phyloP scores from a whole-genome alignment of 2,797 vertebrate species.

The Gastrophryne carolinensis region DNA sequence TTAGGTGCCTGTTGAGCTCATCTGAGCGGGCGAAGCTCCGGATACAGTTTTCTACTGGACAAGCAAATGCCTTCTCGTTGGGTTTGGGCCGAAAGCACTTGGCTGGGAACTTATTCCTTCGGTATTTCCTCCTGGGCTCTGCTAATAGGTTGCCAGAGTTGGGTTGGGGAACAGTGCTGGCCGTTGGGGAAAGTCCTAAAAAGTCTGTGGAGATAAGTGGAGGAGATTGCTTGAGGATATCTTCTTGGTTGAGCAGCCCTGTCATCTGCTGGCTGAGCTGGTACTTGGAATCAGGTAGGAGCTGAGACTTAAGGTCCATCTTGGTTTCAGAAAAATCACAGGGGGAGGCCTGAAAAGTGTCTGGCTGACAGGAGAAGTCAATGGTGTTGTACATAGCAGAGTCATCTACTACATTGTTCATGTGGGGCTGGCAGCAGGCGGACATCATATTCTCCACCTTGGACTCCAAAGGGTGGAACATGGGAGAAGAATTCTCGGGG shows the following conservation, averaged over 20 bases:
- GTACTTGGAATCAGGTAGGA: slow-evolving; percentile 54
- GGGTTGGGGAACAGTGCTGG: slow-evolving; percentile 72
- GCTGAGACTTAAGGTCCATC: slow-evolving; percentile 30
- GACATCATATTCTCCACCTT: slow-evolving; percentile 68
- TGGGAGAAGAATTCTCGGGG: slow-evolving; percentile 44
- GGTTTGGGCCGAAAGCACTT: slow-evolving; percentile 84
- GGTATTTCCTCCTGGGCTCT: slow-evolving; percentile 79
- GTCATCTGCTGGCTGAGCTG: slow-evolving; percentile 60
- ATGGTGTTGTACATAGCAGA: slow-evolving; percentile 51
- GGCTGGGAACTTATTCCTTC: slow-evolving; percentile 81
- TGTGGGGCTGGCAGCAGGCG: slow-evolving; percentile 65
- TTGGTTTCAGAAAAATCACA: slow-evolving; percentile 57
- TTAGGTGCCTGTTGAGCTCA: slow-evolving; percentile 96
- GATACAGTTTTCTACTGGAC: slow-evolving; percentile 93
- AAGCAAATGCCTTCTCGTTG: slow-evolving; percentile 94
- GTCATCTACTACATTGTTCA: slow-evolving; percentile 55
- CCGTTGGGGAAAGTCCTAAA: slow-evolving; percentile 69
- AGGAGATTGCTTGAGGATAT: slow-evolving; percentile 66
- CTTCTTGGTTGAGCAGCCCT: slow-evolving; percentile 68
- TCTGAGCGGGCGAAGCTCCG: slow-evolving; percentile 94
- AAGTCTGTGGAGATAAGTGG: slow-evolving; percentile 66
- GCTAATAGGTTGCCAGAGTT: slow-evolving; percentile 65
- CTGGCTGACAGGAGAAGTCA: slow-evolving; percentile 58
- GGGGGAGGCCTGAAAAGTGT: slow-evolving; percentile 47
- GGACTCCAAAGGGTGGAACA: slow-evolving; percentile 64